These are phyloP conservation scores for Dromiciops gliroides DNA, from an alignment of 2,113 vertebrate genomes.

Conservation along the genomic window DNA sequence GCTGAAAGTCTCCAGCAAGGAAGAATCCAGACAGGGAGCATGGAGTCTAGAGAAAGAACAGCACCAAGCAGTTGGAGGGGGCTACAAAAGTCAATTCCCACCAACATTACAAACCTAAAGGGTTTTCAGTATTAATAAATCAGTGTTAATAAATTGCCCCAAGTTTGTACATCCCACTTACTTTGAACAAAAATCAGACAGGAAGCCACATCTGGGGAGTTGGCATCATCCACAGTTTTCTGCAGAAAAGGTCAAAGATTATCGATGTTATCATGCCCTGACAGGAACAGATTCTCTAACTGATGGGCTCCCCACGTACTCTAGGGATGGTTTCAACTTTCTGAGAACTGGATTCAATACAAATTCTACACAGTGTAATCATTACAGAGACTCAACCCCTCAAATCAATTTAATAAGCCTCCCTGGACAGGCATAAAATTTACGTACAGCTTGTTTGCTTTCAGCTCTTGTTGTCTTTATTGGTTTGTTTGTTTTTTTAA, in stretches of 20 bases:
- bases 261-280: conserved; percentile 12
- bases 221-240: background rate
- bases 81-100: background rate
- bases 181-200: background rate
- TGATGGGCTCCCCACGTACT: background rate
- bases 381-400: background rate
- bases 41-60: background rate
- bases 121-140: background rate
- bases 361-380: background rate
- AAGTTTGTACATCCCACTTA: conserved; percentile 1
- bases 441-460: background rate
- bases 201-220: background rate
- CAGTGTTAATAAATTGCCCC: background rate
- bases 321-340: background rate
- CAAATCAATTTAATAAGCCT: background rate
- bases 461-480: background rate
- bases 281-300: background rate
- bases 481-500: background rate
- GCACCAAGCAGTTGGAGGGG: background rate
- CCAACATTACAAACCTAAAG: background rate
- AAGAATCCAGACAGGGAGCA: background rate
- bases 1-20: background rate
- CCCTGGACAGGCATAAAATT: background rate
- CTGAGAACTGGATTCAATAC: conserved; percentile 26
- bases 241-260: background rate